Percentiles rank a stretch among this genome's conserved stretches.
phyloP scores from a whole-genome alignment of 2,797 vertebrate species.

The Aldrovandia affinis region DNA sequence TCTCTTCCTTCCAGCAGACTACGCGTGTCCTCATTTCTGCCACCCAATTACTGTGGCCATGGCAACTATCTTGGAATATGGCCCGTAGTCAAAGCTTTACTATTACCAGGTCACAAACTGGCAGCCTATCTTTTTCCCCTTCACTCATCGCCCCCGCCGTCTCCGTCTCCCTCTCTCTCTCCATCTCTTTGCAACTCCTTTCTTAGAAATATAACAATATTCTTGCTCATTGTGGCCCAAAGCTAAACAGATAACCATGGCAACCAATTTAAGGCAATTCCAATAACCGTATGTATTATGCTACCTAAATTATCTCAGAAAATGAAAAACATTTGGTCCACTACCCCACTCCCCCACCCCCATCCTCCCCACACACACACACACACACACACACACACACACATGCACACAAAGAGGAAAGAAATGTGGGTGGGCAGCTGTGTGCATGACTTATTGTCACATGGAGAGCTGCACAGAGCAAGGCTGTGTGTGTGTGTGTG shows the following conservation, averaged over 20 bases:
- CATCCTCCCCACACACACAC: neutral
- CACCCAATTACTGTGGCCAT: conserved; percentile 76
- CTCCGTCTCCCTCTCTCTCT: conserved; percentile 20
- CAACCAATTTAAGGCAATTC: conserved; percentile 81
- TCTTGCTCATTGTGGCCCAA: conserved; percentile 60
- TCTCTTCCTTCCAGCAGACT: neutral
- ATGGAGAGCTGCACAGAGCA: neutral
- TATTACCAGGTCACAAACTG: conserved; percentile 75
- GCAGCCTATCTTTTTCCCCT: conserved; percentile 57
- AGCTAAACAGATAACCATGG: conserved; percentile 79
- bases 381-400: neutral
- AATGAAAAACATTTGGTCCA: conserved; percentile 56
- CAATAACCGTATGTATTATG: conserved; percentile 74
- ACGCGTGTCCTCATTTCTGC: conserved; percentile 47
- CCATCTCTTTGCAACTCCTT: conserved; percentile 30
- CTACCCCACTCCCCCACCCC: conserved; percentile 44
- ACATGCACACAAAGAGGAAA: neutral
- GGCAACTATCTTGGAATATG: conserved; percentile 78
- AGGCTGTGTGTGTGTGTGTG: neutral
- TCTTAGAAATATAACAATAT: conserved; percentile 65
- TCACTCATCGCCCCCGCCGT: conserved; percentile 46
- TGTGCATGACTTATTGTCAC: neutral
- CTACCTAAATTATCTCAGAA: conserved; percentile 64
- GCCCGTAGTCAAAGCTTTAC: conserved; percentile 71
- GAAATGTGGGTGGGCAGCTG: neutral